Conservation (phyloP, 2,888 invertebrate species). For the Heliconius charithonia region DNA sequence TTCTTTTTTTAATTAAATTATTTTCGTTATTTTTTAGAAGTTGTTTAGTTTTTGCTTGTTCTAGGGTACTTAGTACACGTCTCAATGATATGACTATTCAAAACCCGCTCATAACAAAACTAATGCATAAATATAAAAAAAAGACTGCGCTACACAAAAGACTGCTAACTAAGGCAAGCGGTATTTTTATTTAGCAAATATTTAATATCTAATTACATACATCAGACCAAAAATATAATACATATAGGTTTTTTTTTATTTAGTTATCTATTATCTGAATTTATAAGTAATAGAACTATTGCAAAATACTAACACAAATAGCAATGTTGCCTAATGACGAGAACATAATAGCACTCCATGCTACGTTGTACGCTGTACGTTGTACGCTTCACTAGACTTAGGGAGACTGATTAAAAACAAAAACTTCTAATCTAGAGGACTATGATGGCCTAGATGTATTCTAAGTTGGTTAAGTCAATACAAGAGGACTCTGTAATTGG, state of each 20-base stretch:
- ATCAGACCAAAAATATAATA: too few relatives aligned
- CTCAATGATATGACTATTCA: too few relatives aligned
- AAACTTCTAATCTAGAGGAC: slow-evolving; percentile 29
- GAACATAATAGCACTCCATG: slow-evolving; percentile 13
- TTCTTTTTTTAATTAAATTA: too few relatives aligned
- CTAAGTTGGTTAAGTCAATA: slow-evolving; percentile 18
- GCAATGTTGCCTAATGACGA: slow-evolving; percentile 22
- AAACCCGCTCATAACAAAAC: too few relatives aligned
- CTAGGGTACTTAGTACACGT: too few relatives aligned
- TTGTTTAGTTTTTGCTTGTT: too few relatives aligned
- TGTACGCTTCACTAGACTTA: slow-evolving; percentile 11
- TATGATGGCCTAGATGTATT: slow-evolving; percentile 19
- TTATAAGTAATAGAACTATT: not conserved
- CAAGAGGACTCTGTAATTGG: slow-evolving; percentile 15
- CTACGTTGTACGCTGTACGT: slow-evolving; percentile 12
- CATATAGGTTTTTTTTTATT: not conserved
- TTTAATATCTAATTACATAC: too few relatives aligned
- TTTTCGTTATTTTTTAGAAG: too few relatives aligned
- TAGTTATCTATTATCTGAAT: not conserved
- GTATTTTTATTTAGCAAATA: too few relatives aligned
- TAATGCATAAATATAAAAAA: too few relatives aligned
- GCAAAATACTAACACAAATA: slow-evolving; percentile 2
- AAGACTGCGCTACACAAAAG: too few relatives aligned
- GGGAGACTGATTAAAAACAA: slow-evolving; percentile 25
- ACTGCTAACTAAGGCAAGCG: too few relatives aligned